Conservation (phyloP, 2,888 invertebrate genomes). For the Athetis lepigone region DNA sequence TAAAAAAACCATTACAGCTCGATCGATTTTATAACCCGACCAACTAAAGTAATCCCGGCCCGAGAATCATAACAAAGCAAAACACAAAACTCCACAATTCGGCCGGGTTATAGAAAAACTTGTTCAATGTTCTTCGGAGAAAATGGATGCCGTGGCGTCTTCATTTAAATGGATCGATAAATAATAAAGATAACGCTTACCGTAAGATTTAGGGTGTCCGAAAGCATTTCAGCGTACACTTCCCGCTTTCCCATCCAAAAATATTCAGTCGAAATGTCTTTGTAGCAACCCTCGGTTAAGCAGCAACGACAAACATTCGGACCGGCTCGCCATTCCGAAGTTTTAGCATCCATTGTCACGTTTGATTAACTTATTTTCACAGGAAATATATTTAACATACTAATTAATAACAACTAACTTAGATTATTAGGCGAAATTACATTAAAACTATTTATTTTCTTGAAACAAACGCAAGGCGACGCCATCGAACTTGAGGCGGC, state of each 20-base stretch:
- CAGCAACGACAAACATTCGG: slow-evolving; percentile 87
- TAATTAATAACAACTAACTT: slow-evolving; percentile 56
- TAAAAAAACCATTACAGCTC: neutral
- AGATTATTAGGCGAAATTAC: slow-evolving; percentile 34
- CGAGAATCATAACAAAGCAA: slow-evolving; percentile 43
- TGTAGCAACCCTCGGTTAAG: slow-evolving; percentile 85
- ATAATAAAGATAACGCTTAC: slow-evolving; percentile 72
- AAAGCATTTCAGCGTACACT: slow-evolving; percentile 86
- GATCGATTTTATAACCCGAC: slow-evolving; percentile 72
- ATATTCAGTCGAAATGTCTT: slow-evolving; percentile 88
- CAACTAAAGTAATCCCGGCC: slow-evolving; percentile 47
- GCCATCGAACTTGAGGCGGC: slow-evolving; percentile 61
- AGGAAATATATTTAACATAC: slow-evolving; percentile 68
- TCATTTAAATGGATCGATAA: slow-evolving; percentile 34
- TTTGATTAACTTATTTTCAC: slow-evolving; percentile 69
- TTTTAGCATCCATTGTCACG: slow-evolving; percentile 82
- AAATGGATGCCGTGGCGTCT: slow-evolving; percentile 76
- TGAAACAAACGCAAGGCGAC: slow-evolving; percentile 62
- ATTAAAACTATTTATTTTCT: slow-evolving; percentile 57
- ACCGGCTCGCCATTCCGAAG: slow-evolving; percentile 84
- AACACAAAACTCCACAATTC: slow-evolving; percentile 57
- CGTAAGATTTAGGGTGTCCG: slow-evolving; percentile 79
- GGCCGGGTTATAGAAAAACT: slow-evolving; percentile 68
- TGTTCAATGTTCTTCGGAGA: slow-evolving; percentile 59
- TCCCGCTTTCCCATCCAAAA: slow-evolving; percentile 89